phyloP scores from a whole-genome alignment of 2,888 invertebrate genomes.

The Mylabris sibirica region DNA sequence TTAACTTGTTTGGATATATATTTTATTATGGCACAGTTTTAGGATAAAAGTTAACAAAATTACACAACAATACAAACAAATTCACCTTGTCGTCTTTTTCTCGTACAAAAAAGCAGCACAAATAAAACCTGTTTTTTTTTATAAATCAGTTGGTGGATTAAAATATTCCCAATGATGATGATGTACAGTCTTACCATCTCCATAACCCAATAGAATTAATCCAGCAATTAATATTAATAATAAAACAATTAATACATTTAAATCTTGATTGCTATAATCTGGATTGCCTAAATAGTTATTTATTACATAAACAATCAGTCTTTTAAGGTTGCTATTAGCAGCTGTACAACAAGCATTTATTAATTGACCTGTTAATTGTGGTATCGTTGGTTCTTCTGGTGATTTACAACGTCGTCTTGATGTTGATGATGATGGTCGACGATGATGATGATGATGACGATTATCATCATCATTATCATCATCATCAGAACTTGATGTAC shows the following conservation, averaged over 20 bases:
- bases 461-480: constrained; percentile 50
- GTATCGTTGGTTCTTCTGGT: constrained; percentile 73
- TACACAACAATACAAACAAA: constrained; percentile 28
- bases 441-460: constrained; percentile 12
- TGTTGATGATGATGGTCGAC: constrained; percentile 26
- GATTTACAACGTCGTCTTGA: constrained; percentile 49
- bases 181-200: constrained; percentile 73
- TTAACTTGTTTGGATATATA: constrained; percentile 5
- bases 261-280: constrained; percentile 72
- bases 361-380: constrained; percentile 75
- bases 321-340: constrained; percentile 70
- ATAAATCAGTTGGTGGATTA: constrained; percentile 75
- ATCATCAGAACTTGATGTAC: constrained; percentile 49
- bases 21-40: neutral
- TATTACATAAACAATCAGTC: constrained; percentile 72
- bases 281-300: constrained; percentile 68
- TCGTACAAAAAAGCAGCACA: constrained; percentile 20
- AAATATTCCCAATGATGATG: constrained; percentile 90
- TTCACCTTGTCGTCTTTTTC: constrained; percentile 15
- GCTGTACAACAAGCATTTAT: constrained; percentile 73
- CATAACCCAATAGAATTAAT: constrained; percentile 77
- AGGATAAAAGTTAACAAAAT: constrained; percentile 22
- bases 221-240: constrained; percentile 81
- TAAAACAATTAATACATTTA: constrained; percentile 80
- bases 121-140: constrained; percentile 30